Base-by-base conservation (phyloP, 2,888 invertebrate genomes). In the Drosophila setosimentum region DNA sequence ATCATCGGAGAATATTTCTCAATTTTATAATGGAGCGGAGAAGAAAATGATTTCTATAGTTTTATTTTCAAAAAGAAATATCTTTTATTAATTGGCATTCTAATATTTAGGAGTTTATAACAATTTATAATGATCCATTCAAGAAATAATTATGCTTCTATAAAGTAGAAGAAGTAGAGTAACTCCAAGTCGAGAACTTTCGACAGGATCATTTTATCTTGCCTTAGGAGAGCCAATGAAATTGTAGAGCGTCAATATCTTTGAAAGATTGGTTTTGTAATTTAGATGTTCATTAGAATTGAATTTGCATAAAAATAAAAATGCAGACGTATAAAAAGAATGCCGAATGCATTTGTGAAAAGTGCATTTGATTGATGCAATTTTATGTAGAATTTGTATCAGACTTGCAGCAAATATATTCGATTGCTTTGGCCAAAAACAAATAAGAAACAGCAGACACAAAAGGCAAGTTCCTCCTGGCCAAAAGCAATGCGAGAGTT, bases 351-450 rank as follows among this genome's bases (percentile, higher is more conserved):
- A 49, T 61, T 45, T 63, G 59, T 64, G 21, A 58, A 67, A 83
- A 30, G 29, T 58, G 55, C 73, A 66, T 63, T 73, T 80, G 68
- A 89, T 75, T 90, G 87, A 87, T 89, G 78, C 87, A 88, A 71
- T 73, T 82, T 66, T 32, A 24, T 21, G 24, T 21, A 13, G 68
- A 69, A 55, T 62, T 72, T 37, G 29, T n/a, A 80, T 62, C 48
- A 57, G 61, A 71, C 78, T 74, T 75, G 62, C 30, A 53, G 21
- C 61, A 71, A 61, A 76, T 29, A 64, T 63, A 69, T 81, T 51
- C 61, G 58, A 80, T 67, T 70, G 66, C 57, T 55, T 48, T 78
- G 60, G 73, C 58, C 57, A 88, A 77, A 88, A 30, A 21, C n/a
- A 57, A 42, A 42, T 77, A 75, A 40, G 29, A 50, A 45, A 21